phyloP scores from a whole-genome alignment of 2,888 invertebrate genomes.

The Drosophila austrosaltans region DNA sequence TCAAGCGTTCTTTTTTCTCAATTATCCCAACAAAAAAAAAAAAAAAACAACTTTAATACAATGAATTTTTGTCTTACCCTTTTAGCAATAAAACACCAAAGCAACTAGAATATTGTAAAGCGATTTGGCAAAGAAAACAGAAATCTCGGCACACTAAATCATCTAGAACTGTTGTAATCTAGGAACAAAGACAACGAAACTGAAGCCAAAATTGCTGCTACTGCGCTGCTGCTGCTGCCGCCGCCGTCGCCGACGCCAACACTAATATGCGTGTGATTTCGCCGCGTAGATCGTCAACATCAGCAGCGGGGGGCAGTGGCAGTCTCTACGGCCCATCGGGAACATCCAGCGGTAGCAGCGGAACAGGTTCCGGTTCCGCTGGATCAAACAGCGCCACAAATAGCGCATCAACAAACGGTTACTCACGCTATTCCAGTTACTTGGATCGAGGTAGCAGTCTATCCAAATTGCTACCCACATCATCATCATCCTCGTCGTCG shows the following conservation, averaged over 20 bases:
- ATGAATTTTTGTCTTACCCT: neutral
- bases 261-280: constrained; percentile 84
- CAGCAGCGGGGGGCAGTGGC: constrained; percentile 83
- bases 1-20: neutral
- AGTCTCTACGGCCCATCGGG: constrained; percentile 83
- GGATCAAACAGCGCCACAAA: constrained; percentile 36
- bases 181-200: constrained; percentile 28
- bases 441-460: constrained; percentile 79
- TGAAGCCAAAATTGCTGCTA: constrained; percentile 50
- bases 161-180: neutral
- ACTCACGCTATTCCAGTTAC: constrained; percentile 71
- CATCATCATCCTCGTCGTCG: constrained; percentile 47
- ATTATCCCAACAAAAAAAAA: too few species aligned
- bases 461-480: constrained; percentile 71
- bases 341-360: constrained; percentile 54
- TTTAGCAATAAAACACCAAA: constrained; percentile 3
- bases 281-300: constrained; percentile 83
- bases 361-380: constrained; percentile 28
- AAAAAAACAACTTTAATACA: neutral
- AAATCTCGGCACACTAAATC: constrained; percentile 12
- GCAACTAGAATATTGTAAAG: neutral
- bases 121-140: neutral
- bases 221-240: constrained; percentile 48
- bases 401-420: constrained; percentile 67
- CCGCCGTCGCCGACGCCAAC: constrained; percentile 42